Base-by-base conservation (phyloP, 2,888 invertebrate species). In the Tricholauxania praeusta region DNA sequence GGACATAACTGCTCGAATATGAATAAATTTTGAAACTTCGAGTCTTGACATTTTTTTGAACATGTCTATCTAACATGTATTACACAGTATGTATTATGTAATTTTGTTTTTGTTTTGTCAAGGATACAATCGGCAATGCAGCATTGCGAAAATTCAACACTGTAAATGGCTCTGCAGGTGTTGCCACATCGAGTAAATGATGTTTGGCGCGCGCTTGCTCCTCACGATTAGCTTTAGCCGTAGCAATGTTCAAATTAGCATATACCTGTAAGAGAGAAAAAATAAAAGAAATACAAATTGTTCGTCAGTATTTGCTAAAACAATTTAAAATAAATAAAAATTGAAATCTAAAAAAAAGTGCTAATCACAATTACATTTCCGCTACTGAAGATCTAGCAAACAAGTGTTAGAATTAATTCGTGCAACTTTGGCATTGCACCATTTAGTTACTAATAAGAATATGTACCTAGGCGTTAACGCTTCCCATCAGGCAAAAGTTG, bases 181-280 rank as follows among this genome's bases (percentile, higher is more conserved):
- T 92, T 72, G 97, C 88, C 74, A 96, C 91, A 84, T 96, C 95
- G 76, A 99, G 89, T 82, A 99, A 89, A 84, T 99, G 98, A 88
- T 99, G 99, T 1, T 90, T 91, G 0, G 92, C 94, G 79, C 89
- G 86, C 48, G 89, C 85, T 80, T 91, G 91, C 85, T 99, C 99
- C 78, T 93, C 92, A 28, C 83, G 85, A 0, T 95, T 95, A 0
- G 97, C 96, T 89, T 99, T 98, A 39, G 98, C 98, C 0, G 98
- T 98, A 79, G 96, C 92, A 81, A 99, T 93, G 83, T 98, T 94
- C 81, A 99, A 88, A 0, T 96, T 95, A 87, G 94, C 94, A 89
- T 99, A 99, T 48, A 99, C 93, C 96, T 97, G 90, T 6, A 79
- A 89, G 17, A 47, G 83, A 77, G 73, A 77, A 65, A 73, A 74